These are phyloP conservation scores for Saxicola maurus DNA, from an alignment of 2,797 vertebrate genomes.

Conservation along the genomic window DNA sequence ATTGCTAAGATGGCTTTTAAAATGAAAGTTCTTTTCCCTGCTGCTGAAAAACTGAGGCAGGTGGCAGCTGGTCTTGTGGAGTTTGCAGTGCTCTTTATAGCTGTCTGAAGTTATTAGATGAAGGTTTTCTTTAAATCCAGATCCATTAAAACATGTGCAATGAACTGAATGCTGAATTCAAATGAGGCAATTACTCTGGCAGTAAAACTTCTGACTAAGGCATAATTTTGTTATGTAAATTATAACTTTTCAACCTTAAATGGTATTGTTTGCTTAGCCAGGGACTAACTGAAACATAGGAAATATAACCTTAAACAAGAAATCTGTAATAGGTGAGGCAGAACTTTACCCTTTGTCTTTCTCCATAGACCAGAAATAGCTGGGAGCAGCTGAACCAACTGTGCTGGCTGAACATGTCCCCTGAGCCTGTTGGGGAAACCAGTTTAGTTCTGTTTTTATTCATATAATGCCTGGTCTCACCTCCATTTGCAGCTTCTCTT, in stretches of 20 bases:
- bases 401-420: slow-evolving; percentile 38
- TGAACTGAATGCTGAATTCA: slow-evolving; percentile 29
- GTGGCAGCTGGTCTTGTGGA: neutral
- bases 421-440: slow-evolving; percentile 11
- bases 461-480: neutral
- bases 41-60: neutral
- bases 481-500: neutral
- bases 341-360: slow-evolving; percentile 41
- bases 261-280: slow-evolving; percentile 5
- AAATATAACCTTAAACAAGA: slow-evolving; percentile 19
- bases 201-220: slow-evolving; percentile 50
- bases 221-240: slow-evolving; percentile 54
- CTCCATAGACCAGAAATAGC: slow-evolving; percentile 36
- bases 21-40: neutral
- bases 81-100: neutral
- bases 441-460: slow-evolving; percentile 18
- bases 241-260: slow-evolving; percentile 46
- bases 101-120: neutral
- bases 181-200: slow-evolving; percentile 48
- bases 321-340: slow-evolving; percentile 19
- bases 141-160: slow-evolving; percentile 1
- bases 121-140: neutral
- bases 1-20: neutral
- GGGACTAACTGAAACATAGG: slow-evolving; percentile 9
- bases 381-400: slow-evolving; percentile 45